Evolutionary conservation across 2,113 vertebrate species (phyloP), one percentile per base, ranked within the genome.

Genomic region (Austrofundulus limnaeus): DNA sequence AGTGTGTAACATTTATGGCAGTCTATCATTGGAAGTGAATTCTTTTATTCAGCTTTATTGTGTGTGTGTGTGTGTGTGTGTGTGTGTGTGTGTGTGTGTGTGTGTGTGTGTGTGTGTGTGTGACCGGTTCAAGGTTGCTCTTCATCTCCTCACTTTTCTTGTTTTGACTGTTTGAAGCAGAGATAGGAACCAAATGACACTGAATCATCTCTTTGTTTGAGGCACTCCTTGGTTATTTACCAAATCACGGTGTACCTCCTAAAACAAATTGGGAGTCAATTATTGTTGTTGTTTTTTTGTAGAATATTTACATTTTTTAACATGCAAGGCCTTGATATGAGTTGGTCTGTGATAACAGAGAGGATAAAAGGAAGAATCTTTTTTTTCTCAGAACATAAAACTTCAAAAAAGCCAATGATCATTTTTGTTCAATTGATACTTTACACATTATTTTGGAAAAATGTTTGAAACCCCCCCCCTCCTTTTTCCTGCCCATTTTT

Each of bases 101-200:
- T 24, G 12, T 15, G 7, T 9, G 14, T 16, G 23, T 16, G 24
- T 24, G 24, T 28, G 17, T 34, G 4, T 14, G 23, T 51, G 47
- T 19, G 50, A 39, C 19, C 3, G 38, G 53, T 70, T 78, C 83
- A 91, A 90, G 90, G 90, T 72, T 63, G 41, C 48, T 45, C 41
- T 8, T 19, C 39, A 69, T 75, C 50, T 57, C 63, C 51, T 67
- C 72, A 3, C 17, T 62, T 56, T 25, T 48, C 57, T 77, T 92
- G 87, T 93, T 92, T 75, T 90, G 90, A 87, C 92, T 92, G 81
- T 61, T 66, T 34, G 31, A 60, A 20, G 10, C 60, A 46, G 51
- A 23, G 73, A 88, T 80, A 83, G 67, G 67, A 54, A 63, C 56
- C 51, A 54, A 57, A 63, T 60, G 78, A 67, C 75, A 62, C 76